These are phyloP conservation scores for Brachionus calyciflorus DNA, from an alignment of 1,140 invertebrate species.

Conservation along the genomic window DNA sequence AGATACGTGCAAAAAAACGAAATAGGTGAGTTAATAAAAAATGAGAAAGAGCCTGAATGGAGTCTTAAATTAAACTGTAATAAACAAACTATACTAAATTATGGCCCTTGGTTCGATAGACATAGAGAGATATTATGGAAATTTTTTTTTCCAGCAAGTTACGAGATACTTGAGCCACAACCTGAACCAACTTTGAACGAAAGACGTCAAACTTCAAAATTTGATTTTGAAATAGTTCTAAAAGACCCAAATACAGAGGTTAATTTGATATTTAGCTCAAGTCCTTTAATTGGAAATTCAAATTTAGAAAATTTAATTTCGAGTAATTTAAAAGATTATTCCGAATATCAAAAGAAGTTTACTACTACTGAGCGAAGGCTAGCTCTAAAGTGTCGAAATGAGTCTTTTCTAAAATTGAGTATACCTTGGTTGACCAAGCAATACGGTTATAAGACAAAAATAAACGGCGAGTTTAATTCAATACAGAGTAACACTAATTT, in stretches of 20 bases:
- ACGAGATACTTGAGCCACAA: slow-evolving; percentile 30
- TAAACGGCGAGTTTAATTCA: slow-evolving; percentile 85
- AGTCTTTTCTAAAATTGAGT: slow-evolving; percentile 90
- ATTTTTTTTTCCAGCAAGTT: slow-evolving; percentile 80
- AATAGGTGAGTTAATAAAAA: slow-evolving; percentile 27
- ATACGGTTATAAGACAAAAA: slow-evolving; percentile 81
- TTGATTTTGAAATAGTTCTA: slow-evolving; percentile 27
- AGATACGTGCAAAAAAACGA: slow-evolving; percentile 38
- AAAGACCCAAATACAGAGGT: slow-evolving; percentile 39
- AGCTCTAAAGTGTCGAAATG: slow-evolving; percentile 85
- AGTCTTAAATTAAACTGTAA: slow-evolving; percentile 75
- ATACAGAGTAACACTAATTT: slow-evolving; percentile 89
- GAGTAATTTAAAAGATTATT: not conserved
- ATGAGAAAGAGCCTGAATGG: slow-evolving; percentile 43
- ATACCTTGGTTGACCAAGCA: slow-evolving; percentile 84
- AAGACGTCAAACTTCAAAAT: slow-evolving; percentile 43
- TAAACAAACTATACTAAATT: slow-evolving; percentile 93
- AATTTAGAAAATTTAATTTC: slow-evolving; percentile 22
- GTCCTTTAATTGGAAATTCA: not conserved
- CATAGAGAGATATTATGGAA: slow-evolving; percentile 87
- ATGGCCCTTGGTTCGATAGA: slow-evolving; percentile 94
- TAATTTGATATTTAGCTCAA: slow-evolving; percentile 33
- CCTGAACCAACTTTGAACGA: slow-evolving; percentile 42
- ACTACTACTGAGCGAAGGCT: slow-evolving; percentile 80
- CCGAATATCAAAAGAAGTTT: slow-evolving; percentile 26